Conservation (phyloP, 2,888 invertebrate genomes). For the Campopleginae sp. region DNA sequence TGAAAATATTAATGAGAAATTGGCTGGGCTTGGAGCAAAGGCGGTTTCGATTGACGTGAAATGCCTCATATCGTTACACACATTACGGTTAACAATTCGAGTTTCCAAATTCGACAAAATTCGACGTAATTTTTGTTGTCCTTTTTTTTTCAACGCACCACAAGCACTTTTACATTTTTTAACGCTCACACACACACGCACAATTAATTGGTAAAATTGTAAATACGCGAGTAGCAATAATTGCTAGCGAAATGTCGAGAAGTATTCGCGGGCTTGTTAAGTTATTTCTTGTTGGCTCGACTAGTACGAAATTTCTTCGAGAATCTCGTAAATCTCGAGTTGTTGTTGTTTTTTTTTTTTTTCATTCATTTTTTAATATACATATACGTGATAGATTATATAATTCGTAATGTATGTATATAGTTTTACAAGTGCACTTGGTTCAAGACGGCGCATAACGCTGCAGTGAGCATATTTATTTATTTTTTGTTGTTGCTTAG, state of each 20-base stretch:
- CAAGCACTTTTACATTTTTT: slow-evolving; percentile 15
- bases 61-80: slow-evolving; percentile 9
- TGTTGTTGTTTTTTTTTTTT: background rate
- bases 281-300: slow-evolving; percentile 6
- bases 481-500: slow-evolving; percentile 29
- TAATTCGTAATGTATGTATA: slow-evolving; percentile 42
- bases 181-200: slow-evolving; percentile 7
- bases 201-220: slow-evolving; percentile 20
- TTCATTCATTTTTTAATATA: slow-evolving; percentile 34
- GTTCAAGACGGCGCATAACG: slow-evolving; percentile 80
- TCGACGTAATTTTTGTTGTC: background rate
- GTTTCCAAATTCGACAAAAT: background rate
- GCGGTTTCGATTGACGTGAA: slow-evolving; percentile 16
- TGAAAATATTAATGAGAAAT: background rate
- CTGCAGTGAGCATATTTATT: slow-evolving; percentile 70
- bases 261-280: background rate
- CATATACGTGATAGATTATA: background rate
- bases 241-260: slow-evolving; percentile 3
- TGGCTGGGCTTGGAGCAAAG: background rate
- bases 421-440: slow-evolving; percentile 82
- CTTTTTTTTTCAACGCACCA: background rate
- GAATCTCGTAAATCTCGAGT: background rate
- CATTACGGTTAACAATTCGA: background rate
- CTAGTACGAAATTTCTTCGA: slow-evolving; percentile 11
- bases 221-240: slow-evolving; percentile 27